Evolutionary conservation across 1,140 invertebrate genomes (phyloP), one percentile per base, ranked within the genome.

Genomic region (Drosophila truncata): DNA sequence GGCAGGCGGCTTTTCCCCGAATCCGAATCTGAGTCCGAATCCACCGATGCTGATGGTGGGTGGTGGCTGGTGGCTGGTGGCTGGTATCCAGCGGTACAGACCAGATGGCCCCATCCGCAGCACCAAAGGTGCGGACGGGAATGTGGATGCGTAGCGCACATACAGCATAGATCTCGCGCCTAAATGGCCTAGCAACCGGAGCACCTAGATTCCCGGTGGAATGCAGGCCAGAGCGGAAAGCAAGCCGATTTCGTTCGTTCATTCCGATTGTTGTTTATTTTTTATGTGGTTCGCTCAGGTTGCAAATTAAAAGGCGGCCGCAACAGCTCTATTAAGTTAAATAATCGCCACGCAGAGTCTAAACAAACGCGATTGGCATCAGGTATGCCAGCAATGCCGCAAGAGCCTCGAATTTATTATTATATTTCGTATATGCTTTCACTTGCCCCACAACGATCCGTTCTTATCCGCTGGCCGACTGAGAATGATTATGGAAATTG

Each of bases 261-360:
- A 20, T 46, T 46, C 3, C 44, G 14, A 72, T 74, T 73, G 63
- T 82, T 87, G 84, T 87, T 87, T 87, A 87, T 81, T 88, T 88
- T 84, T 67, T 57, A 90, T 84, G 65, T 78, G 73, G 85, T 62
- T 88, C 66, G 66, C 76, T 88, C 80, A 84, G 84, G 83, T 88
- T 87, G 80, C 84, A 88, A 78, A 80, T 77, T 47, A 87, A 84
- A 83, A 80, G 60, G 47, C 65, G 37, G 37, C 55, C 39, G 50
- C 47, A 78, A 52, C 50, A 72, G 66, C 76, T 60, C 66, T 73
- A 85, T 81, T 85, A 77, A 60, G 65, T 78, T 65, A 81, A 78
- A 75, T 86, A 82, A 85, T 78, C 69, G 64, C 57, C 35, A 39
- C 13, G 59, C 47, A 10, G 33, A 74, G 74, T 87, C 52, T 86